Evolutionary conservation across 2,113 vertebrate genomes (phyloP).

Genomic region (Odocoileus hemionus): DNA sequence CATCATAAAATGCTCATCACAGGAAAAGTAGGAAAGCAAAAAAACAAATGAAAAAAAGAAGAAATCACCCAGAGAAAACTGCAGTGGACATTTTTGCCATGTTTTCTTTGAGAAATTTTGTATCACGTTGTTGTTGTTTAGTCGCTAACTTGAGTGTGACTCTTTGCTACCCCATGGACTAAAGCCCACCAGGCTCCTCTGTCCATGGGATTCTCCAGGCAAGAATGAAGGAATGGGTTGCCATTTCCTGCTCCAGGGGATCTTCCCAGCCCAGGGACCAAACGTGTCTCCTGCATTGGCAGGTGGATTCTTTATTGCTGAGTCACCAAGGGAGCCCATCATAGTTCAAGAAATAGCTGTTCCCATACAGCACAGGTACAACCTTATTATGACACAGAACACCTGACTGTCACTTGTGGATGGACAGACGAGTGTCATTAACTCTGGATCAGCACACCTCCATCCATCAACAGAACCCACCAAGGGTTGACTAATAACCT

Average conservation of each 20-base stretch:
- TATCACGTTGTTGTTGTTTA: too few relatives aligned
- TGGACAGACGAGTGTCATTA: too few relatives aligned
- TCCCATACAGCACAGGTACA: background rate
- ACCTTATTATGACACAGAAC: background rate
- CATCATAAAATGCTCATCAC: background rate
- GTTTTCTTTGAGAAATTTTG: background rate
- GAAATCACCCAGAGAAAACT: background rate
- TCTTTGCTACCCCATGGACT: background rate
- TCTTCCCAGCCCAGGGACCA: background rate
- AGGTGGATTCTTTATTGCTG: background rate
- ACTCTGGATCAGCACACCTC: background rate
- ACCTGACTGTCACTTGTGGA: accelerated
- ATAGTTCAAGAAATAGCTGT: background rate
- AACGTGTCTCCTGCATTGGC: background rate
- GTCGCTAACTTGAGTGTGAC: background rate
- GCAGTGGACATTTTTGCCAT: background rate
- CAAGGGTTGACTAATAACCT: background rate
- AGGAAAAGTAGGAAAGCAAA: background rate
- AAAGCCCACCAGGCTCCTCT: background rate
- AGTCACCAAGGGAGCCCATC: background rate
- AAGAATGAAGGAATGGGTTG: background rate
- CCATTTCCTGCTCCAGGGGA: background rate
- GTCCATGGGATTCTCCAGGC: background rate
- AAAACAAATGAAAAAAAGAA: background rate
- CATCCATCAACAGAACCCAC: background rate